Evolutionary conservation across 2,113 vertebrate genomes (phyloP), one percentile per base, ranked within the genome.

Genomic region (Bubo scandiacus): DNA sequence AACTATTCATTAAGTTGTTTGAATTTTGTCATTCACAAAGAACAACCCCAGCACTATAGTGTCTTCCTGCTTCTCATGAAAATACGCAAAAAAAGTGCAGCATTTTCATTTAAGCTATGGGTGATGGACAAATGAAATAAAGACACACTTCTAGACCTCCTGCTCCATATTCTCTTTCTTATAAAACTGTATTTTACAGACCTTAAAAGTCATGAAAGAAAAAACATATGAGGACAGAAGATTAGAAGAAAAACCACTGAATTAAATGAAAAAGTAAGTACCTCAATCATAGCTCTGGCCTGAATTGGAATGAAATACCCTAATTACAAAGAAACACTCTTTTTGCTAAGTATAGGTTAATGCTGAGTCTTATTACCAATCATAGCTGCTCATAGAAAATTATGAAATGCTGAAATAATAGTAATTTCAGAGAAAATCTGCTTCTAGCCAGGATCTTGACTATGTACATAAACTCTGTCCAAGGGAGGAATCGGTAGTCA

Each of bases 291-390:
- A 93, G 52, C 23, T 84, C 42, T 95, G 66, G 68, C 78, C 66
- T 58, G 77, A 96, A 94, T 63, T 92, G 65, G 67, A 88, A 75
- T 73, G 72, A 86, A 95, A 88, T 70, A n/a, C 61, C 21, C 40
- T 97, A 96, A 97, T 97, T 97, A 97, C 51, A 90, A 91, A 81
- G 70, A 90, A 91, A 52, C 51, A 52, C 6, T 92, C 61, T 89
- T 97, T 96, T 95, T 95, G 36, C 91, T 96, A 97, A 97, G 61
- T 94, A 81, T 84, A 89, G 94, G 49, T 88, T 96, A 93, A 88
- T 94, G 82, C 62, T 94, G 88, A 96, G 61, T 94, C 73, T 86
- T 94, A 90, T 86, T 86, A 88, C 63, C 85, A 92, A 88, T 73
- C 92, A 61, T 67, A 97, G 81, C 40, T 96, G 54, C 88, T 96